Conservation (phyloP, 2,888 invertebrate species). For the Drosophila falleni region DNA sequence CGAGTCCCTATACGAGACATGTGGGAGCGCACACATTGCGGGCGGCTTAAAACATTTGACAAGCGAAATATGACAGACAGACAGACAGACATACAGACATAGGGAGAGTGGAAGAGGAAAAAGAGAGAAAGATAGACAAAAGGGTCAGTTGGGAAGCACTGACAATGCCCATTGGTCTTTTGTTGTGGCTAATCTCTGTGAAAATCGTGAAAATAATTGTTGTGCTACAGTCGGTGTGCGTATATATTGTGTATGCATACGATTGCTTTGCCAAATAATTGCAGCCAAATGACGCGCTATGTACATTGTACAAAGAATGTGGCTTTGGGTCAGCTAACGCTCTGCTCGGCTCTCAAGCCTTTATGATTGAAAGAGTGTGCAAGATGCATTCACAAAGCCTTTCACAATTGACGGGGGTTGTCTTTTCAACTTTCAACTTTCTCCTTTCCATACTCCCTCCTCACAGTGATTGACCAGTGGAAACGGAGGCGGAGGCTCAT, state of each 20-base stretch:
- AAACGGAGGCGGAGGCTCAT: background rate
- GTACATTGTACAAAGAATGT: slow-evolving; percentile 42
- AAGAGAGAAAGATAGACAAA: slow-evolving; percentile 18
- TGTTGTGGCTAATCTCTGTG: slow-evolving; percentile 79
- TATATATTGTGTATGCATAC: slow-evolving; percentile 7
- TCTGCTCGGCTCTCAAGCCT: slow-evolving; percentile 61
- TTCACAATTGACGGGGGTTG: slow-evolving; percentile 33
- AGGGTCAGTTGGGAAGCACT: slow-evolving; percentile 36
- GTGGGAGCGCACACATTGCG: slow-evolving; percentile 29
- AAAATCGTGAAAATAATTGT: slow-evolving; percentile 72
- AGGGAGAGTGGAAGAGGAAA: background rate
- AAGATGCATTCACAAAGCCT: slow-evolving; percentile 26
- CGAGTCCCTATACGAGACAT: background rate
- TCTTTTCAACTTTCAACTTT: slow-evolving; percentile 7
- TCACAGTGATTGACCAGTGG: slow-evolving; percentile 19
- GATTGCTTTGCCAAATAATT: slow-evolving; percentile 67
- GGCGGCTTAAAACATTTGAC: slow-evolving; percentile 48
- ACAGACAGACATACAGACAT: background rate
- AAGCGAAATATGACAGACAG: background rate
- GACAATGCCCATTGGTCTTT: slow-evolving; percentile 68
- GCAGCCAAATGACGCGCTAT: slow-evolving; percentile 77
- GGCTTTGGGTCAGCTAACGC: slow-evolving; percentile 25
- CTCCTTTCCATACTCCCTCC: slow-evolving; percentile 3
- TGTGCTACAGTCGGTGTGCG: slow-evolving; percentile 21
- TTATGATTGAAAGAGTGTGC: slow-evolving; percentile 42